Percentiles rank a stretch among this genome's conserved stretches.
Conservation (phyloP, 2,888 invertebrate genomes). For the Papilio gigon region DNA sequence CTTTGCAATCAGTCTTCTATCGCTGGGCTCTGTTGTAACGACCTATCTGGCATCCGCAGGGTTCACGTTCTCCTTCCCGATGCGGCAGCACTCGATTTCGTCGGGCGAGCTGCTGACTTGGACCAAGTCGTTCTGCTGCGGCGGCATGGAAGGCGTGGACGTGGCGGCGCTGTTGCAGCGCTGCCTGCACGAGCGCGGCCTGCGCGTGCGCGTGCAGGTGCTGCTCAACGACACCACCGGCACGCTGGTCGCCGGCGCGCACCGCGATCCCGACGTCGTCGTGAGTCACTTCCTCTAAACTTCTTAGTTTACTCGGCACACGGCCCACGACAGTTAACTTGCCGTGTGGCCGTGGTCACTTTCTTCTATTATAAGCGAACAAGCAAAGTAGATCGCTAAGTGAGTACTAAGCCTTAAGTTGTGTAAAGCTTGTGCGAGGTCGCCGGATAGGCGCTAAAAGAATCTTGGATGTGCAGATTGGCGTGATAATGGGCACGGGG, state of each 20-base stretch:
- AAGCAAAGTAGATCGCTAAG: no score
- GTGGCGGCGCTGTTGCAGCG: conserved; percentile 86
- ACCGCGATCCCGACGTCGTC: conserved; percentile 83
- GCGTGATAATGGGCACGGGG: conserved; percentile 90
- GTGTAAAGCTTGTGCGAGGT: no score
- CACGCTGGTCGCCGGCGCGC: conserved; percentile 87
- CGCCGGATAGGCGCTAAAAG: not conserved
- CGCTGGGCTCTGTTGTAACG: not conserved
- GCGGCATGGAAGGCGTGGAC: conserved; percentile 86
- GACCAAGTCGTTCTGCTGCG: conserved; percentile 92
- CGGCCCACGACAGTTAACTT: no score
- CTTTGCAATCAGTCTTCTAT: not conserved
- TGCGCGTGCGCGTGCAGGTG: conserved; percentile 86
- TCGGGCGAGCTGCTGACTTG: conserved; percentile 90
- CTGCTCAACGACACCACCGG: conserved; percentile 91
- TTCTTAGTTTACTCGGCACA: not conserved
- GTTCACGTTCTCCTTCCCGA: conserved; percentile 93
- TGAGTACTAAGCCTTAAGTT: no score
- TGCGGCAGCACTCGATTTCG: conserved; percentile 87
- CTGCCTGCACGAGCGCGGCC: conserved; percentile 81
- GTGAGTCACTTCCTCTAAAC: conserved; percentile 50
- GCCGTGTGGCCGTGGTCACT: no score
- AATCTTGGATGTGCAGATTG: conserved; percentile 72
- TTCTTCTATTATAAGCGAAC: no score
- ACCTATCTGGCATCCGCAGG: conserved; percentile 73